A percentile compares a stretch with the other conserved stretches of the same genome.
Evolutionary conservation across 2,113 vertebrate species (phyloP).

Genomic region (Rhabdornis inornatus): DNA sequence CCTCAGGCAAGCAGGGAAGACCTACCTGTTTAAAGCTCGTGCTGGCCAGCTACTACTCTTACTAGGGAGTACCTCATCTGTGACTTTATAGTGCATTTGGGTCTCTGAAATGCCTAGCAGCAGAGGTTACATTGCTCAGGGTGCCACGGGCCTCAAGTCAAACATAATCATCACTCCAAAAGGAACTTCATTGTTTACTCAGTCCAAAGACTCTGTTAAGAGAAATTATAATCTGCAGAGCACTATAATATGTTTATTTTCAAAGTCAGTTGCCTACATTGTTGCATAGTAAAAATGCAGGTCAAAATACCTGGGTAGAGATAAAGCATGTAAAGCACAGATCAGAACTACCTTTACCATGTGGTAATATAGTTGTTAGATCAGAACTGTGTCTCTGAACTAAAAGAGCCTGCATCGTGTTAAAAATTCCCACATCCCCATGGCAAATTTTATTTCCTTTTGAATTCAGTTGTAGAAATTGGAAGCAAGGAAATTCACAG

Average conservation of each 20-base stretch:
- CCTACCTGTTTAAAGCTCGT: not conserved
- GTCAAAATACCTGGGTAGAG: not conserved
- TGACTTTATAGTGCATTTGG: not conserved
- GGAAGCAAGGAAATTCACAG: conserved; percentile 58
- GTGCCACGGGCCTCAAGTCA: not conserved
- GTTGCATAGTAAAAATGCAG: not conserved
- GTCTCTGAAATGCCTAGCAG: not conserved
- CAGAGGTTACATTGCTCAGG: fast-evolving
- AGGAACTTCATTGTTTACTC: not conserved
- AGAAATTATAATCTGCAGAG: not conserved
- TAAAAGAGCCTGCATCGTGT: not conserved
- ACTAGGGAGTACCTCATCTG: too few species aligned
- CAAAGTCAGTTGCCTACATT: not conserved
- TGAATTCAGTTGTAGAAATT: conserved; percentile 49
- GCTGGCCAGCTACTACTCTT: not conserved
- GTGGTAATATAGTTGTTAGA: not conserved
- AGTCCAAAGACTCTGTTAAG: not conserved
- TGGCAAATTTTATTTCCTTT: conserved; percentile 58
- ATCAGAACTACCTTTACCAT: not conserved
- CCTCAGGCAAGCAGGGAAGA: not conserved
- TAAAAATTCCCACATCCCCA: conserved; percentile 37
- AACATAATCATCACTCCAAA: not conserved
- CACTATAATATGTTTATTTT: not conserved
- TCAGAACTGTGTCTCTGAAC: conserved; percentile 5
- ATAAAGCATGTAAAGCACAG: not conserved